A percentile compares a stretch with the other conserved stretches of the same genome.
Conservation (phyloP, 1,140 invertebrate species). For the Drosophila kanapiae region DNA sequence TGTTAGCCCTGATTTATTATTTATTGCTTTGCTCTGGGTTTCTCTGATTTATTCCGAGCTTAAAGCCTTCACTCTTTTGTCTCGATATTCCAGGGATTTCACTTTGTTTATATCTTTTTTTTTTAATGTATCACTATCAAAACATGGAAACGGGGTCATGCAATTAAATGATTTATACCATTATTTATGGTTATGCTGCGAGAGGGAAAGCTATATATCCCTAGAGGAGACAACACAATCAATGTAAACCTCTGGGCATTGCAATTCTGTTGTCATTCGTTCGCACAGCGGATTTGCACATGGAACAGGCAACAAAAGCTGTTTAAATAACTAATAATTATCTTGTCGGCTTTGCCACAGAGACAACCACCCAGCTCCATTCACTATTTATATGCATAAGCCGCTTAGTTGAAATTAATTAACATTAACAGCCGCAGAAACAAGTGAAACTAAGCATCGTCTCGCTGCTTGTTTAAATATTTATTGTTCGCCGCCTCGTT, state of each 20-base stretch:
- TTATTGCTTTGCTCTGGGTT: conserved; percentile 70
- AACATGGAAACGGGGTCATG: conserved; percentile 44
- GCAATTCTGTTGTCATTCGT: conserved; percentile 61
- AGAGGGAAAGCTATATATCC: not conserved
- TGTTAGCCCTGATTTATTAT: conserved; percentile 78
- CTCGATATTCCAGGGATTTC: conserved; percentile 28
- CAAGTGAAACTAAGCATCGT: conserved; percentile 40
- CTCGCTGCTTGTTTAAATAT: conserved; percentile 61
- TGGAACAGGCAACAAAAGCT: conserved; percentile 74
- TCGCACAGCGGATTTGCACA: conserved; percentile 59
- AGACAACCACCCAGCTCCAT: conserved; percentile 45
- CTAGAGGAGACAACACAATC: conserved; percentile 36
- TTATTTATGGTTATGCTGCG: conserved; percentile 45
- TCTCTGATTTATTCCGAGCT: conserved; percentile 68
- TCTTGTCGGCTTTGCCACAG: conserved; percentile 64
- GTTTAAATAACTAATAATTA: conserved; percentile 84
- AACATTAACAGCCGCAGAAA: conserved; percentile 68
- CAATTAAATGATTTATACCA: conserved; percentile 70
- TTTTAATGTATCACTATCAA: conserved; percentile 39
- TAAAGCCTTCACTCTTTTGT: conserved; percentile 50
- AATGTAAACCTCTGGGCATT: conserved; percentile 61
- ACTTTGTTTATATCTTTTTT: conserved; percentile 2
- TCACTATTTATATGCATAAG: conserved; percentile 74
- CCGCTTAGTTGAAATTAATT: conserved; percentile 81
- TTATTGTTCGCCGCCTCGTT: conserved; percentile 59